Conservation (phyloP, 1,140 invertebrate genomes). For the Cherax quadricarinatus region DNA sequence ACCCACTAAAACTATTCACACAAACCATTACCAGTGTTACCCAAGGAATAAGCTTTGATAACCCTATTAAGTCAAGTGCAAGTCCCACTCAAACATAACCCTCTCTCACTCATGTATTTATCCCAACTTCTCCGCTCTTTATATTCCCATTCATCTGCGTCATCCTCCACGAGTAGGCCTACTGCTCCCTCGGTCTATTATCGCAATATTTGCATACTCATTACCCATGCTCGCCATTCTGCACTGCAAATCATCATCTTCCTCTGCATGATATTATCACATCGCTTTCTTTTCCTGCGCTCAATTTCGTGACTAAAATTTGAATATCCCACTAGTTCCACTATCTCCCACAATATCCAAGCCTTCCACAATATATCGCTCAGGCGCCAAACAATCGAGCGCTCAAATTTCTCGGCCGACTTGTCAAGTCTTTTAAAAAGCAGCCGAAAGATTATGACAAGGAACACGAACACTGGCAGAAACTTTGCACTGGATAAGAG, state of each 20-base stretch:
- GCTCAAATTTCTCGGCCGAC: slow-evolving; percentile 10
- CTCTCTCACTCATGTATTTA: no score
- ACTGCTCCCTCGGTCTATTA: slow-evolving; percentile 35
- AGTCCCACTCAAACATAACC: no score
- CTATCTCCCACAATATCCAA: slow-evolving; percentile 41
- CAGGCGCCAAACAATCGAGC: slow-evolving; percentile 13
- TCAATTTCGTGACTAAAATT: slow-evolving; percentile 71
- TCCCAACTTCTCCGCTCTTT: no score
- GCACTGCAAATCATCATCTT: slow-evolving; percentile 59
- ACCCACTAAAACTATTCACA: no score
- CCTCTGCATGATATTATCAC: slow-evolving; percentile 66
- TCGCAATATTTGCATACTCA: slow-evolving; percentile 60
- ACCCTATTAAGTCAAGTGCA: no score
- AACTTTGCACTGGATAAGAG: slow-evolving; percentile 30
- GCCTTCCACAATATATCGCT: slow-evolving; percentile 42
- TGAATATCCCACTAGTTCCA: slow-evolving; percentile 64
- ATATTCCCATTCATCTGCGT: not conserved
- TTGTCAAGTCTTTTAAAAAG: slow-evolving; percentile 43
- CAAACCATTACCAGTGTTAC: no score
- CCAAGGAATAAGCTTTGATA: no score
- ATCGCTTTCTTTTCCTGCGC: slow-evolving; percentile 68
- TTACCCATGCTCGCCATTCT: slow-evolving; percentile 52
- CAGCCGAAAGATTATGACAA: slow-evolving; percentile 66
- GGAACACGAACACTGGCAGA: slow-evolving; percentile 22
- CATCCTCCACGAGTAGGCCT: slow-evolving; percentile 10